Conservation (phyloP, 1,140 invertebrate species). For the Thaumetopoea pityocampa region DNA sequence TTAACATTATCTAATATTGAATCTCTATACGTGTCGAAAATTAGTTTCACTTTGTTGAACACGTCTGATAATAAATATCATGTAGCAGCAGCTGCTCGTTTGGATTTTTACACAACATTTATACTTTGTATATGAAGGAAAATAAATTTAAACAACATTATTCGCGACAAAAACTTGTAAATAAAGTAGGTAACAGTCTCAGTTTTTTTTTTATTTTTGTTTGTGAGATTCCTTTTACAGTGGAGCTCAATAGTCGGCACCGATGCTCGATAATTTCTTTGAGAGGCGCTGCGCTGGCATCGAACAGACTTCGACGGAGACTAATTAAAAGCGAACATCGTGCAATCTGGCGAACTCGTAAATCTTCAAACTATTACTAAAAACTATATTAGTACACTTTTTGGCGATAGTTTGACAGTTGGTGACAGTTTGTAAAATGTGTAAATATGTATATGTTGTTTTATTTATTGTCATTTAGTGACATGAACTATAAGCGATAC, state of each 20-base stretch:
- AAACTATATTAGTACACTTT: too few species aligned
- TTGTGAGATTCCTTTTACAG: conserved; percentile 10
- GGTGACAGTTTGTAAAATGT: conserved; percentile 4
- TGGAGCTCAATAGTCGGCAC: conserved; percentile 13
- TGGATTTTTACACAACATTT: too few species aligned
- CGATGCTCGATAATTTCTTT: conserved; percentile 38
- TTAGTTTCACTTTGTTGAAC: conserved; percentile 13
- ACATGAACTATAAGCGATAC: too few species aligned
- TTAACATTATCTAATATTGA: conserved; percentile 9
- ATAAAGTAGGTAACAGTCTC: conserved; percentile 5
- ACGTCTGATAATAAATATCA: conserved; percentile 11
- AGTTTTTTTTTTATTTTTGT: conserved; percentile 9
- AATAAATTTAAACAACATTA: conserved; percentile 1
- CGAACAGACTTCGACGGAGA: conserved; percentile 35
- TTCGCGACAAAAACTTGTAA: conserved; percentile 10
- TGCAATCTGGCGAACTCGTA: conserved; percentile 31
- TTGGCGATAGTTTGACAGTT: too few species aligned
- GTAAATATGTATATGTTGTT: too few species aligned
- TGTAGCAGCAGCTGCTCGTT: conserved; percentile 5
- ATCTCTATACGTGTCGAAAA: conserved; percentile 9
- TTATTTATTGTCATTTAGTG: too few species aligned
- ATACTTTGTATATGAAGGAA: too few species aligned
- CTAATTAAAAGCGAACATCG: conserved; percentile 47
- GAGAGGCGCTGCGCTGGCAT: conserved; percentile 31
- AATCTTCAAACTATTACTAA: too few species aligned